These are phyloP conservation scores for Stichopus chloronotus DNA, from an alignment of 35 echinoderm and acorn worm species.

Conservation along the genomic window DNA sequence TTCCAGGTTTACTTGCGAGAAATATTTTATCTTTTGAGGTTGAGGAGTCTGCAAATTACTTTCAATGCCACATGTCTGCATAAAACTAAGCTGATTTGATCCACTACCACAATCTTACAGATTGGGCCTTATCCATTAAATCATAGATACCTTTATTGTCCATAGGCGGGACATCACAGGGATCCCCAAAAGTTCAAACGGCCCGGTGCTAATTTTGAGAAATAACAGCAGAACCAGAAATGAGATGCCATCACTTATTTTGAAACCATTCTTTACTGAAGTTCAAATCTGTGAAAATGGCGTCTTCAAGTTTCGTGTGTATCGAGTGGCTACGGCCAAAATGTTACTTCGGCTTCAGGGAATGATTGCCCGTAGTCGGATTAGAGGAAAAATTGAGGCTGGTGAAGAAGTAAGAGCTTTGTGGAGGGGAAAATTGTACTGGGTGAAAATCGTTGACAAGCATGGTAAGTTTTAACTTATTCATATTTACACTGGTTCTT, in stretches of 20 bases:
- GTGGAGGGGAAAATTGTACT: neutral
- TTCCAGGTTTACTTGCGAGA: no score
- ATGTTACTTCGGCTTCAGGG: neutral
- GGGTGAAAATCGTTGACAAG: neutral
- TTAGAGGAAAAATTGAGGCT: neutral
- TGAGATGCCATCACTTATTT: neutral
- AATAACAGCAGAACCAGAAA: neutral
- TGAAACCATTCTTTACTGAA: neutral
- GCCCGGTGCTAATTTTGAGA: neutral
- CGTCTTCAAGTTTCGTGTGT: neutral
- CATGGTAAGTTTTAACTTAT: neutral
- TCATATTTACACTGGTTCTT: no score
- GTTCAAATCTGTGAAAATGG: neutral
- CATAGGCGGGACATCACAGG: neutral
- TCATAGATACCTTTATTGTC: neutral
- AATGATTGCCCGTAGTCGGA: neutral
- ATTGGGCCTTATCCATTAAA: no score
- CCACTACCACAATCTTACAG: no score
- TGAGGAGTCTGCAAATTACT: no score
- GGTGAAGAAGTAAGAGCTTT: constrained; percentile 2
- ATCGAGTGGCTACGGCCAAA: neutral
- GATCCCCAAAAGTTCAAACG: neutral
- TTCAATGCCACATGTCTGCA: no score
- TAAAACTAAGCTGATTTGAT: no score
- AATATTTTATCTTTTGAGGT: no score